Conservation (phyloP, 2,113 vertebrate species). For the Zingel zingel region DNA sequence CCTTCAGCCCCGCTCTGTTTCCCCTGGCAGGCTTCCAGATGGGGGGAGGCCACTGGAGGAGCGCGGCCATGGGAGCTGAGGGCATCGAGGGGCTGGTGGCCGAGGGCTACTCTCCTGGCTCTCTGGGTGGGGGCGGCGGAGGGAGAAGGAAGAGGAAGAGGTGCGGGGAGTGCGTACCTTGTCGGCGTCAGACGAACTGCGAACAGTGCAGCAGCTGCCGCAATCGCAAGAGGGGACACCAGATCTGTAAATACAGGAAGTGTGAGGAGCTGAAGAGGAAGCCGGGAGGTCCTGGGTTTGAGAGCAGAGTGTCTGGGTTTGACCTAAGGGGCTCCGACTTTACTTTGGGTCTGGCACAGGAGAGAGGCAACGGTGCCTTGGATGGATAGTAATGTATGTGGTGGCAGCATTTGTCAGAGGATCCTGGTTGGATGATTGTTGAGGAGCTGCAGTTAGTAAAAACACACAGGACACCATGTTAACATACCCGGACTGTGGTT, state of each 20-base stretch:
- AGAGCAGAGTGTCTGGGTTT: constrained; percentile 80
- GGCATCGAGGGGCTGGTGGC: constrained; percentile 94
- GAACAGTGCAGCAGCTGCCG: constrained; percentile 99
- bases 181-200: constrained; percentile 97
- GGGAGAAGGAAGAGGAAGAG: constrained; percentile 98
- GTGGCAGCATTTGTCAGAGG: constrained; percentile 64
- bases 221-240: constrained; percentile 99
- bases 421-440: constrained; percentile 73
- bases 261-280: constrained; percentile 99
- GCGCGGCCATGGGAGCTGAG: constrained; percentile 83
- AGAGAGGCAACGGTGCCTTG: constrained; percentile 73
- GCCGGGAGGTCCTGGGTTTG: constrained; percentile 86
- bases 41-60: constrained; percentile 88
- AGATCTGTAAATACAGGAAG: constrained; percentile 99
- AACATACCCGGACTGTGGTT: constrained; percentile 56
- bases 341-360: constrained; percentile 80
- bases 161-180: constrained; percentile 97
- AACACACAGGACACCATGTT: constrained; percentile 61
- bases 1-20: constrained; percentile 97
- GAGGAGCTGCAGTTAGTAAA: constrained; percentile 65
- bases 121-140: constrained; percentile 87
- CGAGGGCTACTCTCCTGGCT: constrained; percentile 90
- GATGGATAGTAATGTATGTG: constrained; percentile 73
- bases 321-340: constrained; percentile 82
- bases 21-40: constrained; percentile 96